Conservation (phyloP, 2,113 vertebrate species). For the Alligator mississippiensis region DNA sequence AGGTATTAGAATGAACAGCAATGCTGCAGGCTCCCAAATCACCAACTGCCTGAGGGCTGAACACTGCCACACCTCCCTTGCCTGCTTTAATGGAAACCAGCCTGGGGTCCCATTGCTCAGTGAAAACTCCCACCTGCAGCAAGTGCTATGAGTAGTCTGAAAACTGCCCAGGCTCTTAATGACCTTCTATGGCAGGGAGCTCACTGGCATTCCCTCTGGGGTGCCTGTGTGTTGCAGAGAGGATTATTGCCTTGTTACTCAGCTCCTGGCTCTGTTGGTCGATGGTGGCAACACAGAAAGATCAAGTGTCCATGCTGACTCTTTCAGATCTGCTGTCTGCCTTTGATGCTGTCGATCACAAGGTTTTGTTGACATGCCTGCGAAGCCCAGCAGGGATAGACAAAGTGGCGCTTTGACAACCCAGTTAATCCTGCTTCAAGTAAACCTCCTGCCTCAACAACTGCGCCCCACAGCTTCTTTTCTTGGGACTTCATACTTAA, state of each 20-base stretch:
- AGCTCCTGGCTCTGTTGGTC: neutral
- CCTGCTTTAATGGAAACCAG: neutral
- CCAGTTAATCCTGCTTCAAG: neutral
- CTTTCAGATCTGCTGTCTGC: neutral
- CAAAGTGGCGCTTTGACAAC: neutral
- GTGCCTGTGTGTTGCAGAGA: neutral
- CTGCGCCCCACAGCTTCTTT: neutral
- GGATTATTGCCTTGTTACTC: neutral
- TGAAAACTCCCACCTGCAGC: neutral
- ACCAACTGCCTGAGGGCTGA: neutral
- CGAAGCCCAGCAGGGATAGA: slow-evolving; percentile 19
- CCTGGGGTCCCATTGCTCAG: neutral
- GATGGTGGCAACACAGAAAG: neutral
- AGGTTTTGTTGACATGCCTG: slow-evolving; percentile 19
- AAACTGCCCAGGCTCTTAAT: neutral
- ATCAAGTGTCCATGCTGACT: neutral
- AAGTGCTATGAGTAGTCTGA: neutral
- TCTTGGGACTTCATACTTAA: neutral
- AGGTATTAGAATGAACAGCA: neutral
- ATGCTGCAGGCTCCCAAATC: neutral
- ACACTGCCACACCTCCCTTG: neutral
- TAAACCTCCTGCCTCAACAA: neutral
- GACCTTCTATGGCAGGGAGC: neutral
- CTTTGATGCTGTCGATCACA: slow-evolving; percentile 24
- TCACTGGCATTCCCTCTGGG: neutral